Conservation (phyloP, 2,113 vertebrate genomes). For the Scolopax mira region DNA sequence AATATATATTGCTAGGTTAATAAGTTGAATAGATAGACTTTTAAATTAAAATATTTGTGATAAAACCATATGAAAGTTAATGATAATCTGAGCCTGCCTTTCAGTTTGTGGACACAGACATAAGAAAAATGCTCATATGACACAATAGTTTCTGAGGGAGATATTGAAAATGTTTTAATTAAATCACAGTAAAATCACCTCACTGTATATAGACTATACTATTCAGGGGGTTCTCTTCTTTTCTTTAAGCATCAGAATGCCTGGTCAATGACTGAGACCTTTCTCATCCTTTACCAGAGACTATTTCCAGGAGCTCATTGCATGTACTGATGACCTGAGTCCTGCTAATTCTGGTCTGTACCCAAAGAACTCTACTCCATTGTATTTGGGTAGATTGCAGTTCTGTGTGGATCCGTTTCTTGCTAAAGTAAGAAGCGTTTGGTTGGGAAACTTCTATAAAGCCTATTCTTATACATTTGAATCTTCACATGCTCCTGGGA, state of each 20-base stretch:
- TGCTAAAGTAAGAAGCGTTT: neutral
- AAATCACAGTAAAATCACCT: neutral
- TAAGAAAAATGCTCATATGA: neutral
- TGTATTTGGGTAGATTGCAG: neutral
- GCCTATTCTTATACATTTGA: constrained; percentile 7
- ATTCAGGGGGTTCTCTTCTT: neutral
- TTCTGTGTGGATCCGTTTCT: neutral
- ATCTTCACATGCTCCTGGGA: neutral
- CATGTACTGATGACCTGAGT: neutral
- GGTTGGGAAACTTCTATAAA: neutral
- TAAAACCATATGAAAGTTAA: neutral
- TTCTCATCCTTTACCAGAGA: neutral
- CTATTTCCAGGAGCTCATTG: neutral
- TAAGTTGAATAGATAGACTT: neutral
- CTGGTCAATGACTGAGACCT: neutral
- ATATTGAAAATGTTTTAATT: neutral
- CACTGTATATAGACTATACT: neutral
- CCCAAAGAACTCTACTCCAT: neutral
- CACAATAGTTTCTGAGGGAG: neutral
- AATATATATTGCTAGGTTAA: neutral
- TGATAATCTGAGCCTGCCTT: neutral
- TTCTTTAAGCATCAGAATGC: neutral
- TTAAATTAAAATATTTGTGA: neutral
- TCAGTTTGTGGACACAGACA: neutral
- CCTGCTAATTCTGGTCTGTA: neutral